Conservation (phyloP, 2,113 vertebrate species). For the Psephotus haematonotus region DNA sequence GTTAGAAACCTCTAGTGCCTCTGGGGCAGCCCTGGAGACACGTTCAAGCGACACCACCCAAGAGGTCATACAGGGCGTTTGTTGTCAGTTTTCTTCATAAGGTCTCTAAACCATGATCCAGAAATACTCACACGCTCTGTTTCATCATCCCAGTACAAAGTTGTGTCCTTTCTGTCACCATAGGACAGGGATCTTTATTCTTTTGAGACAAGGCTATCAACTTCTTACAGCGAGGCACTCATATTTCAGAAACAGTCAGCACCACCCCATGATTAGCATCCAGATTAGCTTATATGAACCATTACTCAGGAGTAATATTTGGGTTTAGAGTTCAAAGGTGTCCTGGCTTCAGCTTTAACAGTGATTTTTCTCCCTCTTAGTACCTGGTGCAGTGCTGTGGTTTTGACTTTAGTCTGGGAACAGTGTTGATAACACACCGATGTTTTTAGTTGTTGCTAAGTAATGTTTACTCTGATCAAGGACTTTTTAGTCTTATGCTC, state of each 20-base stretch:
- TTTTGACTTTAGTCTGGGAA: background rate
- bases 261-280: background rate
- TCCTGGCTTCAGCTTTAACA: background rate
- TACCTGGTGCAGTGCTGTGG: background rate
- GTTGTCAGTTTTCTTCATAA: background rate
- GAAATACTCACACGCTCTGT: background rate
- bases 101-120: background rate
- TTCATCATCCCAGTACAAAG: background rate
- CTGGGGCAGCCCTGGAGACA: background rate
- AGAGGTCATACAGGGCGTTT: background rate
- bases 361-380: background rate
- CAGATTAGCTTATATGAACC: background rate
- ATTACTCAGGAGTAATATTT: background rate
- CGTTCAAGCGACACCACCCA: background rate
- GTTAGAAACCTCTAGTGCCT: background rate
- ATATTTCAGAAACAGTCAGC: background rate
- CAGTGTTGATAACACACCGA: background rate
- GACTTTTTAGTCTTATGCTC: background rate
- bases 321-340: background rate
- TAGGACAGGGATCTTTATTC: background rate
- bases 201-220: background rate
- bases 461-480: background rate
- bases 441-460: background rate
- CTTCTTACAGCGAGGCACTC: background rate
- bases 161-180: background rate